phyloP scores from a whole-genome alignment of 2,113 vertebrate genomes.

The Parus major region DNA sequence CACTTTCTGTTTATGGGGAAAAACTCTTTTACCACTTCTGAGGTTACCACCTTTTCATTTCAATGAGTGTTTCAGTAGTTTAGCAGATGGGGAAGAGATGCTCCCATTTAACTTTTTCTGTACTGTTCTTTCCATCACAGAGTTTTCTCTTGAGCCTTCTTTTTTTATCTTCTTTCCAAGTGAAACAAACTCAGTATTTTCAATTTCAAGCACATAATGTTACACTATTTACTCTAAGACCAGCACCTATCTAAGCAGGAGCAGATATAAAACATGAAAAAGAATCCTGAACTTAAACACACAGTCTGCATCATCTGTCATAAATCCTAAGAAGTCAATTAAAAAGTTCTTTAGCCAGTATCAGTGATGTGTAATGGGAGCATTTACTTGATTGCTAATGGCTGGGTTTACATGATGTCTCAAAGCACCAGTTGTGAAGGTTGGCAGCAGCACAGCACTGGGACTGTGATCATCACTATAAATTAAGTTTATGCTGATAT shows the following conservation, averaged over 20 bases:
- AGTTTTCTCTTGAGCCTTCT: not conserved
- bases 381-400: slow-evolving; percentile 73
- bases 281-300: not conserved
- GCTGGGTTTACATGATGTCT: slow-evolving; percentile 69
- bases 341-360: slow-evolving; percentile 73
- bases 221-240: not conserved
- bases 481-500: slow-evolving; percentile 81
- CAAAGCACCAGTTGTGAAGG: slow-evolving; percentile 54
- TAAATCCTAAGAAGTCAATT: slow-evolving; percentile 72
- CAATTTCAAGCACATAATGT: not conserved
- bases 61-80: not conserved
- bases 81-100: not conserved
- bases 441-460: slow-evolving; percentile 66
- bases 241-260: not conserved
- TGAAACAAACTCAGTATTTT: not conserved
- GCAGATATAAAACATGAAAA: not conserved
- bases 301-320: slow-evolving; percentile 22
- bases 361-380: slow-evolving; percentile 62
- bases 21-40: not conserved
- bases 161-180: not conserved
- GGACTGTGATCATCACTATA: slow-evolving; percentile 73
- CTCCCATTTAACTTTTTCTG: not conserved
- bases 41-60: not conserved
- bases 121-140: not conserved
- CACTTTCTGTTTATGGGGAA: not conserved